Base-by-base conservation (phyloP, 2,113 vertebrate genomes). In the Ceratotherium simum region DNA sequence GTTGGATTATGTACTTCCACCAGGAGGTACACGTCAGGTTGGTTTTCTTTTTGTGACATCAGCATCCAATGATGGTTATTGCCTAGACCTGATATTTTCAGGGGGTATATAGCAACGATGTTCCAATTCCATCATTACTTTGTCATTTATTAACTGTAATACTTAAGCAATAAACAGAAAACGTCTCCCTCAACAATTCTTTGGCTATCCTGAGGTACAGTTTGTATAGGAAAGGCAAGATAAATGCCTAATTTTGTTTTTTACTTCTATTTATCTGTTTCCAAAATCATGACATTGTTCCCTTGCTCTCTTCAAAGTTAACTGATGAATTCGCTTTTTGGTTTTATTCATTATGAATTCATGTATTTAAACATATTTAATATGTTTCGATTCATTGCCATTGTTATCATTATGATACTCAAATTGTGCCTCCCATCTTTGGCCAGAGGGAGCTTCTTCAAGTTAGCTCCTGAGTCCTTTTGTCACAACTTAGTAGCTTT, bases 211-310 rank as follows among this genome's bases (percentile, higher is more conserved):
- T 70, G 36, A 90, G 51, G 65, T 70, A 33, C 5, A 39, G 4
- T 70, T 73, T 25, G 39, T 27, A 27, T 18, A 76, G 51, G 56
- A 81, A 69, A 91, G 42, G 18, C 31, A 36, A 87, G 56, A 91
- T 65, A 72, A 72, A 67, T 60, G 11, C 27, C 90, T 72, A 27
- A 13, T 8, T 83, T 6, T n/a, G 56, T 67, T 36, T 80, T 70
- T 70, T 81, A 70, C 64, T 21, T 70, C 51, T 58, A 39, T 42
- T 85, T 78, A 58, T 27, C 13, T 65, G 58, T 81, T 94, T 94
- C 82, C 10, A 48, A 90, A 96, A 92, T 91, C n/a, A 96, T 39
- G n/a, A 84, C 23, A 73, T 86, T 51, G 0, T 51, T 93, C 12
- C 10, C 39, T 87, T 69, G 39, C 16, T n/a, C 21, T 95, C 33